A percentile compares a stretch with the other conserved stretches of the same genome.
Evolutionary conservation across 2,797 vertebrate genomes (phyloP).

Genomic region (Pithecia hirsuta): DNA sequence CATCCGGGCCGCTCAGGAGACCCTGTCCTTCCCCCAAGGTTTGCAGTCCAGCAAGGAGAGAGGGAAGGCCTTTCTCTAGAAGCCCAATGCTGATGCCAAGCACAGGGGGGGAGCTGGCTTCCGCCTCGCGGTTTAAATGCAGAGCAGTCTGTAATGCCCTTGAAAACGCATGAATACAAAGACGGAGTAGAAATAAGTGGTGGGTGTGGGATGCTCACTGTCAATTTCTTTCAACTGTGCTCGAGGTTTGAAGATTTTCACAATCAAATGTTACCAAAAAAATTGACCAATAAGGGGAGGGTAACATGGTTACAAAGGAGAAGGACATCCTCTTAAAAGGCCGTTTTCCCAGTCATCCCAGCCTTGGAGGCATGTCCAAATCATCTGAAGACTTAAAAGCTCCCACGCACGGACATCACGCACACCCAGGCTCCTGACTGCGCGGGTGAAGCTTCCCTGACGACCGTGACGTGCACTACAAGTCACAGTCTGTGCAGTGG

Average conservation of each 20-base stretch:
- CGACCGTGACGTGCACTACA: rapidly evolving
- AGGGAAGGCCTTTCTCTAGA: background rate
- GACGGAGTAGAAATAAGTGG: background rate
- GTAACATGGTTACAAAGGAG: background rate
- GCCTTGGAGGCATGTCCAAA: rapidly evolving
- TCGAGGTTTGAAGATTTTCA: background rate
- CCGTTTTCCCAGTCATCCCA: background rate
- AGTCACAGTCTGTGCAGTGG: background rate
- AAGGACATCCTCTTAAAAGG: background rate
- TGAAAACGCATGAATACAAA: background rate
- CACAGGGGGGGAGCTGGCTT: no score
- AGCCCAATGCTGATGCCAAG: background rate
- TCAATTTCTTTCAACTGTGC: background rate
- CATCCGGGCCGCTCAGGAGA: background rate
- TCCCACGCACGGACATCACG: rapidly evolving
- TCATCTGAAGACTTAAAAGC: background rate
- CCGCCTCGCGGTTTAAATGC: background rate
- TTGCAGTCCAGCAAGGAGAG: no score
- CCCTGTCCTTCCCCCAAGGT: background rate
- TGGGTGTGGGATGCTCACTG: background rate
- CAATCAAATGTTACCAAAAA: background rate
- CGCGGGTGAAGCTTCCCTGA: background rate
- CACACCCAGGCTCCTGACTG: background rate
- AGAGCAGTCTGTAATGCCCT: no score
- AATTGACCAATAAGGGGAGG: background rate